Evolutionary conservation across 2,888 invertebrate genomes (phyloP), one percentile per base, ranked within the genome.

Genomic region (Mylabris sibirica): DNA sequence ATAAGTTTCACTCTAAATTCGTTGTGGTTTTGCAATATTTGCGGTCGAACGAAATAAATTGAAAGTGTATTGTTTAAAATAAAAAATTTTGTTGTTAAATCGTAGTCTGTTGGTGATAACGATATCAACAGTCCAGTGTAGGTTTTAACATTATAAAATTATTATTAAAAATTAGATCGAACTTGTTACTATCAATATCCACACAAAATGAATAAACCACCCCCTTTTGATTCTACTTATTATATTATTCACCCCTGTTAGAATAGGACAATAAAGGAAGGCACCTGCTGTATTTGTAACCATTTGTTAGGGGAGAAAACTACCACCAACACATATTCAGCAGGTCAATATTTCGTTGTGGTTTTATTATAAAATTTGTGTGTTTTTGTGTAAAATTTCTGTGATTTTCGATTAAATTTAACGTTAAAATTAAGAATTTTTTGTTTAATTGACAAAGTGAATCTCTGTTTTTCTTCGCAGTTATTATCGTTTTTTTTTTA

Each of bases 341-440:
- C 57, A 57, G 57, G 22, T 57, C 57, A 57, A 57, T 57, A 57
- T 14, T n/a, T n/a, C 49, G 49, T 49, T 57, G 57, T 14, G 57
- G 57, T 22, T 57, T 12, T 30, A 30, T 1, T n/a, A n/a, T n/a
- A n/a, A 30, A 3, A 30, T 30, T 8, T 4, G 30, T 30, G 5
- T 17, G 14, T 38, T 38, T 44, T 44, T 22, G 2, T 53, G 20
- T 9, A 20, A 20, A 53, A 53, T 22, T n/a, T 22, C 17, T 44
- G 5, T 20, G 11, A 44, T 17, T 53, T 53, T 17, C 17, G 3
- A 8, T 9, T 49, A 17, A 49, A 17, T 41, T 41, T 41, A 41
- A 11, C 12, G n/a, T n/a, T 30, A 30, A 30, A 30, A 30, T 30
- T 30, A 8, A 17, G 17, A 44, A 44, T n/a, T n/a, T 49, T 20